Conservation (phyloP, 2,113 vertebrate genomes). For the Myxocyprinus asiaticus region DNA sequence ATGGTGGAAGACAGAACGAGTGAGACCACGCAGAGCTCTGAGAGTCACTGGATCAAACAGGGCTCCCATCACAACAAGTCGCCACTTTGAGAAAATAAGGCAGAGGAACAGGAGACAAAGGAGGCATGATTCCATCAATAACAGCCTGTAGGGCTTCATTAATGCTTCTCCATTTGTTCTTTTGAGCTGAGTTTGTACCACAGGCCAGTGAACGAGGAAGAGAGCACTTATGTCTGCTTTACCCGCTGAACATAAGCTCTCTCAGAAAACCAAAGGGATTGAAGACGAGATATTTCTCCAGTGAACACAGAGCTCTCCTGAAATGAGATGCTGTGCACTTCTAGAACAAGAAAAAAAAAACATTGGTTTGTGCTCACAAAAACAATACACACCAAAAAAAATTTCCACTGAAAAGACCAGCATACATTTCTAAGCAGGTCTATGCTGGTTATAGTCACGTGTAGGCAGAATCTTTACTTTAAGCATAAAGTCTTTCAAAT, state of each 20-base stretch:
- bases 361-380: too few relatives aligned
- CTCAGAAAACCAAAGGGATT: neutral
- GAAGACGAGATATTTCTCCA: neutral
- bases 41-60: too few relatives aligned
- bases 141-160: conserved; percentile 46
- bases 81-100: neutral
- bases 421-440: neutral
- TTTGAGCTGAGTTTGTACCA: neutral
- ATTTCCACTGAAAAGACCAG: too few relatives aligned
- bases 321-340: neutral
- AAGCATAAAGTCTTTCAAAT: too few relatives aligned
- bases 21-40: too few relatives aligned
- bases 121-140: neutral
- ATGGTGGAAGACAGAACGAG: too few relatives aligned
- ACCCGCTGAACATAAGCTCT: neutral
- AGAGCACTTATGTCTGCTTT: neutral
- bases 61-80: neutral
- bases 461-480: neutral
- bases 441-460: neutral
- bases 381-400: too few relatives aligned
- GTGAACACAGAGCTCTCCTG: neutral
- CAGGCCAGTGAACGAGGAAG: neutral
- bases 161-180: conserved; percentile 43
- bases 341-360: neutral
- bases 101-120: neutral